Percentiles rank a stretch among this genome's conserved stretches.
phyloP scores from a whole-genome alignment of 2,797 vertebrate species.

The Nannoperca australis region DNA sequence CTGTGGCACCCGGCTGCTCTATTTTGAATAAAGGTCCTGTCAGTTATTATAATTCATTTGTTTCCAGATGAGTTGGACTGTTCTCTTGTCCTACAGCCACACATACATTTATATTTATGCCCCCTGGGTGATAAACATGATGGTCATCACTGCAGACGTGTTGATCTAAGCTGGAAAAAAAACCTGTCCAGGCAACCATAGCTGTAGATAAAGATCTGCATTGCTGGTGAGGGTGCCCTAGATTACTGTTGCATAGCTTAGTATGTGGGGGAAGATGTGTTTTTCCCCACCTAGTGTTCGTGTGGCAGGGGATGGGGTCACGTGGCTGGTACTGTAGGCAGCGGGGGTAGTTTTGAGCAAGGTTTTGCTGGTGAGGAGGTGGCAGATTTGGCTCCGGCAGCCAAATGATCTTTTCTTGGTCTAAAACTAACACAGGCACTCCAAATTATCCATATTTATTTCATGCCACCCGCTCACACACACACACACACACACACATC shows the following conservation, averaged over 20 bases:
- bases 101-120: neutral
- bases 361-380: slow-evolving; percentile 69
- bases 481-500: slow-evolving; percentile 15
- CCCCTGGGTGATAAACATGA: neutral
- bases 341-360: slow-evolving; percentile 62
- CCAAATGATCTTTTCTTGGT: slow-evolving; percentile 52
- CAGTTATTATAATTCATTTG: neutral
- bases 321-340: slow-evolving; percentile 51
- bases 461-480: slow-evolving; percentile 42
- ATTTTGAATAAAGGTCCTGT: slow-evolving; percentile 42
- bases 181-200: neutral
- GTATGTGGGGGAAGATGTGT: slow-evolving; percentile 29
- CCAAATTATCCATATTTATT: slow-evolving; percentile 51
- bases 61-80: neutral
- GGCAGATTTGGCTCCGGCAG: slow-evolving; percentile 63
- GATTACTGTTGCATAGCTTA: slow-evolving; percentile 41
- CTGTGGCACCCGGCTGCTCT: slow-evolving; percentile 27
- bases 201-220: slow-evolving; percentile 51
- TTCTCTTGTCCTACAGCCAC: neutral
- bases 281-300: slow-evolving; percentile 17
- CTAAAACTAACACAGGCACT: slow-evolving; percentile 40
- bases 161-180: slow-evolving; percentile 22
- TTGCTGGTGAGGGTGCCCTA: slow-evolving; percentile 72
- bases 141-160: slow-evolving; percentile 43
- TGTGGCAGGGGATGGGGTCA: slow-evolving; percentile 60